Base-by-base conservation (phyloP, 2,888 invertebrate species). In the Stramonita haemastoma region DNA sequence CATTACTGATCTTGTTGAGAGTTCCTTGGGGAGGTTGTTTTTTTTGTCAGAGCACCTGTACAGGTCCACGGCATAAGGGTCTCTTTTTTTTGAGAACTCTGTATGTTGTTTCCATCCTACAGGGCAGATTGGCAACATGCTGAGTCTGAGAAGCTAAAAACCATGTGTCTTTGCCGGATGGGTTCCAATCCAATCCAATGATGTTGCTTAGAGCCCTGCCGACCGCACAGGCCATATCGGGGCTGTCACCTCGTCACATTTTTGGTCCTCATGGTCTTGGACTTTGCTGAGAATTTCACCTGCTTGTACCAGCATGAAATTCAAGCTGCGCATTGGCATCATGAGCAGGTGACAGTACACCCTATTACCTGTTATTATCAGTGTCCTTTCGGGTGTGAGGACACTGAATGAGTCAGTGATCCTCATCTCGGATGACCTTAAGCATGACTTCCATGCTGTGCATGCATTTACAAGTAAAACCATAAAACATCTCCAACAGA, bases 241-340 rank as follows among this genome's bases (percentile, higher is more conserved):
- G n/a, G n/a, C n/a, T n/a, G n/a, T n/a, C n/a, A n/a, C n/a, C n/a
- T n/a, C n/a, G n/a, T n/a, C n/a, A n/a, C n/a, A n/a, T n/a, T n/a
- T n/a, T n/a, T 46, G 34, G 66, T 8, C 29, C 32, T 5, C n/a
- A 19, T 36, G 86, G 86, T 86, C 19, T 17, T 86, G 32, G 86
- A 86, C 36, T 86, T 86, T 36, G 86, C 86, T 22, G 86, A 86
- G 32, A 86, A 66, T 86, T 86, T 70, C 36, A 70, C 86, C 4
- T 86, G 86, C 70, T 1, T 57, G 22, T 70, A 86, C 26, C 86
- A 86, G 34, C 86, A 86, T n/a, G 86, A 66, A 22, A 29, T 86
- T 5, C 86, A 86, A 70, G 32, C 86, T 2, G 70, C 70, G 1
- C 66, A 86, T 26, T 70, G 86, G 57, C 86, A 86, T 34, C 86